phyloP scores from a whole-genome alignment of 1,140 invertebrate genomes.

The Formica selysi region DNA sequence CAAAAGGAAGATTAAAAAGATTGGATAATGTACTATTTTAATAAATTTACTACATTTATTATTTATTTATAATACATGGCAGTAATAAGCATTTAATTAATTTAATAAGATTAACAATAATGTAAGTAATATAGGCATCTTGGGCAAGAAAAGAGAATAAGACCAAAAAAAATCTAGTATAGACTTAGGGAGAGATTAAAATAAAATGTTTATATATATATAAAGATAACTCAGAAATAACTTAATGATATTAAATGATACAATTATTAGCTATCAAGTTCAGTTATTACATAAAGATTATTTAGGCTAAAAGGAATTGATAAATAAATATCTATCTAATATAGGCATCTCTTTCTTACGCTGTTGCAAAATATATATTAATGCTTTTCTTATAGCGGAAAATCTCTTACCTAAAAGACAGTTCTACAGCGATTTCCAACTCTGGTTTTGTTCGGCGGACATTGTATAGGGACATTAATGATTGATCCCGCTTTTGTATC shows the following conservation, averaged over 20 bases:
- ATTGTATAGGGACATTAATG: slow-evolving; percentile 81
- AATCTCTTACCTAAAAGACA: slow-evolving; percentile 77
- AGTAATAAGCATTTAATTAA: not conserved
- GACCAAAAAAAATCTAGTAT: no score
- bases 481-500: slow-evolving; percentile 72
- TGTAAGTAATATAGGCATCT: not conserved
- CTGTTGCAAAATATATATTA: not conserved
- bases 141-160: no score
- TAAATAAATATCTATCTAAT: not conserved
- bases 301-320: no score
- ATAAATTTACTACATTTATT: not conserved
- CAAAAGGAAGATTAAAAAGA: not conserved
- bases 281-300: no score
- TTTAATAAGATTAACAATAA: not conserved
- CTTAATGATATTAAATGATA: no score
- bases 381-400: not conserved
- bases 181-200: no score
- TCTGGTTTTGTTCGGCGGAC: slow-evolving; percentile 75
- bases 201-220: no score
- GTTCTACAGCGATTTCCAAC: slow-evolving; percentile 80
- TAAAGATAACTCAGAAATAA: no score
- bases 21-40: not conserved
- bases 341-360: not conserved
- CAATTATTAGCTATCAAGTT: no score
- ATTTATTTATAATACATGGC: not conserved